A percentile compares a stretch with the other conserved stretches of the same genome.
phyloP scores from a whole-genome alignment of 2,113 vertebrate genomes.

The Campylorhamphus procurvoides region DNA sequence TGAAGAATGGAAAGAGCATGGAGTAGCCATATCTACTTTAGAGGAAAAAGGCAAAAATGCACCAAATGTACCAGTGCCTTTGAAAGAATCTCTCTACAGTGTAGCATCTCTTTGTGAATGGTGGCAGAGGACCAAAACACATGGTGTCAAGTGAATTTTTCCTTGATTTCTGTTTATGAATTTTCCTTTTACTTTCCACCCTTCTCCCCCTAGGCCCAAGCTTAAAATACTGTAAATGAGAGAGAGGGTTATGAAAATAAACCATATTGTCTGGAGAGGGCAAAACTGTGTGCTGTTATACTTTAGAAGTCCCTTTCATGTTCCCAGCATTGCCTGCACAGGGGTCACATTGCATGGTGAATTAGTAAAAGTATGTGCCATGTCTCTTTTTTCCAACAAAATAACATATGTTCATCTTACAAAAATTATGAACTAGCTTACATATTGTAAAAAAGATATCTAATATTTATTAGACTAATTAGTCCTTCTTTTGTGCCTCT shows the following conservation, averaged over 20 bases:
- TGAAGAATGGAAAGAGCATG: not conserved
- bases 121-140: not conserved
- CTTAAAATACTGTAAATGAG: not conserved
- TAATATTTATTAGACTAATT: not conserved
- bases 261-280: not conserved
- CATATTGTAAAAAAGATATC: not conserved
- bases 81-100: not conserved
- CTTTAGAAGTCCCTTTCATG: not conserved
- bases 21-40: not conserved
- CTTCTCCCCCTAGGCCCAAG: accelerated
- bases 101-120: not conserved
- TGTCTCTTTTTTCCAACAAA: not conserved
- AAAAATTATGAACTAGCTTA: not conserved
- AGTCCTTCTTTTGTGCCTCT: not conserved
- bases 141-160: accelerated
- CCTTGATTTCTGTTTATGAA: not conserved
- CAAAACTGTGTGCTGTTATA: not conserved
- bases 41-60: not conserved
- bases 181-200: not conserved
- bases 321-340: not conserved
- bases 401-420: not conserved
- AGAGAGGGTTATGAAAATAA: not conserved
- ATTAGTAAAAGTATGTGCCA: not conserved
- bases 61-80: not conserved
- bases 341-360: not conserved